A percentile compares a stretch with the other conserved stretches of the same genome.
phyloP scores from a whole-genome alignment of 2,113 vertebrate genomes.

The Anoura caudifer region DNA sequence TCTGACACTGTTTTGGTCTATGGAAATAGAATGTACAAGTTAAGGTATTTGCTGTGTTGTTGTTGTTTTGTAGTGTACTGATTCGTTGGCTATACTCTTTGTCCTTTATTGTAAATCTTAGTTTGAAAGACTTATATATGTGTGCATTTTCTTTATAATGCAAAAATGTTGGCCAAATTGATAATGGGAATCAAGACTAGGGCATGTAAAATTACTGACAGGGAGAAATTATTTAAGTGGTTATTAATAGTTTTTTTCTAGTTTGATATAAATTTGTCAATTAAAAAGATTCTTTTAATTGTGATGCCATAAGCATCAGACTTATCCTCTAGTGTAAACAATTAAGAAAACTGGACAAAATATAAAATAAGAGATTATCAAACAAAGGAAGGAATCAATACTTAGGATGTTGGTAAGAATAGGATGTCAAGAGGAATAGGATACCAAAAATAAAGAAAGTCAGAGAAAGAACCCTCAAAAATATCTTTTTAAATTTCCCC shows the following conservation, averaged over 20 bases:
- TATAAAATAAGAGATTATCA: not conserved
- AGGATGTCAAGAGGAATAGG: not conserved
- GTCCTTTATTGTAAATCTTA: conserved; percentile 15
- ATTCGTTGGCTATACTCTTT: not conserved
- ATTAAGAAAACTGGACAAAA: not conserved
- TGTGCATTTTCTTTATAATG: not conserved
- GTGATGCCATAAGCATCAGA: not conserved
- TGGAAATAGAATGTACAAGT: not conserved
- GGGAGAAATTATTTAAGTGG: not conserved
- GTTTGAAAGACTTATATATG: not conserved
- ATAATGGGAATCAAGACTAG: not conserved
- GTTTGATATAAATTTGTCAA: not conserved
- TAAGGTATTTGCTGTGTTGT: not conserved
- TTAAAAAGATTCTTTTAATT: conserved; percentile 5
- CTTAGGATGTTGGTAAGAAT: not conserved
- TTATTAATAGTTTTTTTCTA: not conserved
- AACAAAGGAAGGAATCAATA: not conserved
- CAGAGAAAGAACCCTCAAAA: not conserved
- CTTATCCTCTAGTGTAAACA: not conserved
- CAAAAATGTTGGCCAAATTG: not conserved
- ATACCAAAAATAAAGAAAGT: not conserved
- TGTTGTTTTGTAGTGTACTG: not conserved
- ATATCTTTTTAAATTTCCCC: not conserved
- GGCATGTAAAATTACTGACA: not conserved
- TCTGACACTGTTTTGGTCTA: not conserved